Evolutionary conservation across 1,140 invertebrate genomes (phyloP), one percentile per base, ranked within the genome.

Genomic region (Lineus longissimus): DNA sequence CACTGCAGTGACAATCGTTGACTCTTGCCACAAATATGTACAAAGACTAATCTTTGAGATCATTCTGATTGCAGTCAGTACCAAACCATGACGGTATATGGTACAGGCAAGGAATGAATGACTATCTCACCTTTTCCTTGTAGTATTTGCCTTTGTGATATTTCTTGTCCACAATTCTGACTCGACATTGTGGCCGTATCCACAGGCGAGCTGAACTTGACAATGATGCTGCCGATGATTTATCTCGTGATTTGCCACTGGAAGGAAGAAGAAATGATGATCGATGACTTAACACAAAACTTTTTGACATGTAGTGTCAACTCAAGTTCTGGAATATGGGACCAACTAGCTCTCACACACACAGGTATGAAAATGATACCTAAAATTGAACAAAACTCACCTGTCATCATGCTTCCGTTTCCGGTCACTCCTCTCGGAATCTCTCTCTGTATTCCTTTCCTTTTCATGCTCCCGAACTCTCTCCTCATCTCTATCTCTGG

Each of bases 101-200:
- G n/a, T n/a, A n/a, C n/a, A n/a, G n/a, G n/a, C n/a, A n/a, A n/a
- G n/a, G n/a, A n/a, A n/a, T n/a, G n/a, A n/a, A n/a, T n/a, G n/a
- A n/a, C n/a, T n/a, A n/a, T n/a, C n/a, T n/a, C n/a, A 81, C 81
- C 75, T 83, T 83, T 60, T 70, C 62, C 59, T 80, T 81, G 63
- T 76, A 81, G 64, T 81, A 81, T 72, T 73, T 78, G 25, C 82
- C 81, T 67, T 76, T 77, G 60, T 78, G 78, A 63, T 76, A 82
- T 31, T 74, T 58, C 70, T 76, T 74, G 64, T 78, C 77, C 6
- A 83, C 70, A 41, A 82, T 72, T 57, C 81, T 67, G 23, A 83
- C 82, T 63, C 74, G 68, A 0, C 82, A 70, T 56, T 80, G 71
- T 69, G 80, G 76, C 31, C 71, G 56, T 1, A 81, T 68, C 82